A percentile compares a stretch with the other conserved stretches of the same genome.
Conservation (phyloP, 2,888 invertebrate species). For the Aproaerema taeniolella region DNA sequence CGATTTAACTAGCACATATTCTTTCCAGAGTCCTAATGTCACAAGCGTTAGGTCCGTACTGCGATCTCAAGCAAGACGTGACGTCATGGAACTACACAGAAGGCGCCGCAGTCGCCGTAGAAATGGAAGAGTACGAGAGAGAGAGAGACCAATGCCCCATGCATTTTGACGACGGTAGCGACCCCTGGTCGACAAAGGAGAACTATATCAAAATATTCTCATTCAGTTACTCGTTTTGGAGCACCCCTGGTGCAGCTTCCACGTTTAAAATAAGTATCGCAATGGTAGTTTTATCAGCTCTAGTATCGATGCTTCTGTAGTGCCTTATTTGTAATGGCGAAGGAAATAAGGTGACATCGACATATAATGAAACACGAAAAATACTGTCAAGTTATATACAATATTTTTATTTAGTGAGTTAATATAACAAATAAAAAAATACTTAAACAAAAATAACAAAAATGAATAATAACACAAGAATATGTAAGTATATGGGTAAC, state of each 20-base stretch:
- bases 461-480: no score
- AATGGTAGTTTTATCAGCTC: constrained; percentile 25
- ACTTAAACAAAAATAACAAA: no score
- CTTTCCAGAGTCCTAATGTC: constrained; percentile 78
- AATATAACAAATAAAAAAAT: no score
- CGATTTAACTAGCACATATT: background rate
- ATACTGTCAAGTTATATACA: no score
- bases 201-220: constrained; percentile 84
- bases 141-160: constrained; percentile 98
- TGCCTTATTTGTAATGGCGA: constrained; percentile 1
- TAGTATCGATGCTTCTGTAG: no score
- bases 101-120: constrained; percentile 94
- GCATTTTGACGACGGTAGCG: constrained; percentile 95
- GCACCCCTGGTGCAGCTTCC: constrained; percentile 28
- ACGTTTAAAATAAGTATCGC: constrained; percentile 25
- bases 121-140: constrained; percentile 94
- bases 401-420: no score
- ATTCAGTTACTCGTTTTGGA: constrained; percentile 58
- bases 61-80: constrained; percentile 93
- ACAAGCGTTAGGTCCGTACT: constrained; percentile 94
- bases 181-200: constrained; percentile 88
- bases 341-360: no score
- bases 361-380: no score
- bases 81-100: constrained; percentile 92
- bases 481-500: no score